phyloP scores from a whole-genome alignment of 2,113 vertebrate species.

The Glareola pratincola region DNA sequence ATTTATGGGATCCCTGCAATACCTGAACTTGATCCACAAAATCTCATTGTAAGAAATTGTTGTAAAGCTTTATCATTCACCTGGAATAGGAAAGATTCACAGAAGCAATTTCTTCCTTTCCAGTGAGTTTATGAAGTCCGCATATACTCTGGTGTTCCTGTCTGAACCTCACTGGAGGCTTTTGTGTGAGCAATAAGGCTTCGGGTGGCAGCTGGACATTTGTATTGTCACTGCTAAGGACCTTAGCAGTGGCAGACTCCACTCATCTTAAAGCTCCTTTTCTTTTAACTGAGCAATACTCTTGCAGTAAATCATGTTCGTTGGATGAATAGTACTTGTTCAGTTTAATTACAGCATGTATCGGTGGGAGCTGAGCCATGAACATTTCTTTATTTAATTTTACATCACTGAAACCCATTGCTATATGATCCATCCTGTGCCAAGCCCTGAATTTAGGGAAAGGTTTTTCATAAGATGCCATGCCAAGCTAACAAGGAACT shows the following conservation, averaged over 20 bases:
- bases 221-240: neutral
- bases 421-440: neutral
- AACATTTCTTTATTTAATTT: neutral
- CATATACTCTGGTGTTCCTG: neutral
- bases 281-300: neutral
- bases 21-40: neutral
- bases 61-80: neutral
- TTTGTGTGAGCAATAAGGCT: neutral
- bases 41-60: neutral
- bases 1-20: neutral
- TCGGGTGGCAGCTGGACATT: neutral
- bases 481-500: neutral
- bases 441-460: neutral
- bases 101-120: neutral
- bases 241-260: neutral
- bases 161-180: neutral
- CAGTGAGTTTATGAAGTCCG: neutral
- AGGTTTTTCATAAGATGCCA: neutral
- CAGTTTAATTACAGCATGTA: conserved; percentile 19
- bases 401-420: neutral
- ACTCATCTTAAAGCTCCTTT: neutral
- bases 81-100: neutral
- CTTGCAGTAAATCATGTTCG: neutral
- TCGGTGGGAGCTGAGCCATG: neutral
- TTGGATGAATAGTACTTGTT: neutral